Conservation (phyloP, 1,140 invertebrate genomes). For the Macrobrachium rosenbergii region DNA sequence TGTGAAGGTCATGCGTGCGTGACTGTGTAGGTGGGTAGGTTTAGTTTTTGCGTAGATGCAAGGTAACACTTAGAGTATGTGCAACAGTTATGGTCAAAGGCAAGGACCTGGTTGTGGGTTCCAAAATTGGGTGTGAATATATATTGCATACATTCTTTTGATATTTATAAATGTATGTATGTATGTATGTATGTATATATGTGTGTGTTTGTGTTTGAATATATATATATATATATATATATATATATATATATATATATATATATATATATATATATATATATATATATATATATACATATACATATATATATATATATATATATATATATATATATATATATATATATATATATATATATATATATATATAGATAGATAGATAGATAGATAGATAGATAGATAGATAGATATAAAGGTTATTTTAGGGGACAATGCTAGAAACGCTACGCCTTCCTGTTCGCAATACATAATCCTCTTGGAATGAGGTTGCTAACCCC, state of each 20-base stretch:
- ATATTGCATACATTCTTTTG: neutral
- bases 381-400: neutral
- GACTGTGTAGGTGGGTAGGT: no score
- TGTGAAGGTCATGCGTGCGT: no score
- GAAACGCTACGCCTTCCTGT: no score
- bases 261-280: constrained; percentile 10
- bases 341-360: constrained; percentile 2
- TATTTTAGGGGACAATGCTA: no score
- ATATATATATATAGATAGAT: neutral
- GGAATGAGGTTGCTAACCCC: no score
- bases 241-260: constrained; percentile 1
- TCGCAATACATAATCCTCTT: no score
- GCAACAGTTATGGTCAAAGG: no score
- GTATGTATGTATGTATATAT: neutral
- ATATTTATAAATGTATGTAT: neutral
- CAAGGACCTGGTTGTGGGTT: no score
- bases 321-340: constrained; percentile 13
- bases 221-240: constrained; percentile 3
- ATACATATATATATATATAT: constrained; percentile 13
- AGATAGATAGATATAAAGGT: no score
- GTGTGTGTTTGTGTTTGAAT: no score
- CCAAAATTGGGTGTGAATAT: neutral
- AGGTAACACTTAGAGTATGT: no score
- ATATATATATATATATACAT: constrained; percentile 10
- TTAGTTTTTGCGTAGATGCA: no score